A percentile compares a stretch with the other conserved stretches of the same genome.
phyloP scores from a whole-genome alignment of 1,140 invertebrate genomes.

The Drosophila obscura region DNA sequence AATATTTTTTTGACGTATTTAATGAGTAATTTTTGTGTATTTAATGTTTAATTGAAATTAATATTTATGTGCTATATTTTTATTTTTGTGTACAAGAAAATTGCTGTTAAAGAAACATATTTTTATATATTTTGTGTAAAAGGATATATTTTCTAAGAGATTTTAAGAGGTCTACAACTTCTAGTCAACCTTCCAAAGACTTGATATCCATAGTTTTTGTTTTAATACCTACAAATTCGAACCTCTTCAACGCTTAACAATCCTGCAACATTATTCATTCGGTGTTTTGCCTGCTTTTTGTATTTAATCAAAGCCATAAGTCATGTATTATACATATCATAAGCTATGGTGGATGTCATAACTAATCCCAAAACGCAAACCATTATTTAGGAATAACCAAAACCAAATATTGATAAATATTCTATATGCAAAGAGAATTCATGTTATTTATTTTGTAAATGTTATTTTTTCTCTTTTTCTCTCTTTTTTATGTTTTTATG shows the following conservation, averaged over 20 bases:
- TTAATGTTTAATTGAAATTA: background rate
- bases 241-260: constrained; percentile 3
- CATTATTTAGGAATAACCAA: constrained; percentile 14
- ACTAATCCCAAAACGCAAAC: constrained; percentile 10
- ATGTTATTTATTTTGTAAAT: constrained; percentile 82
- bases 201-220: background rate
- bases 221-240: background rate
- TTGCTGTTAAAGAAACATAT: background rate
- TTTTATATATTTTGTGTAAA: background rate
- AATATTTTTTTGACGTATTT: background rate
- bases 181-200: background rate
- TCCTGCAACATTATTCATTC: constrained; percentile 3
- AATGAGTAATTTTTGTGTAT: constrained; percentile 1
- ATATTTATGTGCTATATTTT: background rate
- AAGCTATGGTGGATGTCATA: background rate
- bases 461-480: constrained; percentile 81
- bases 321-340: constrained; percentile 18
- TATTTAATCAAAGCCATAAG: constrained; percentile 19
- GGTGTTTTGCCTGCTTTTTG: constrained; percentile 28
- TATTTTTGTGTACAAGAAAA: constrained; percentile 1
- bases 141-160: background rate
- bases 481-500: constrained; percentile 78
- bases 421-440: constrained; percentile 37
- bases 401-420: constrained; percentile 27
- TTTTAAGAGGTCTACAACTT: no score